Base-by-base conservation (phyloP, 2,113 vertebrate species). In the Lagopus muta region DNA sequence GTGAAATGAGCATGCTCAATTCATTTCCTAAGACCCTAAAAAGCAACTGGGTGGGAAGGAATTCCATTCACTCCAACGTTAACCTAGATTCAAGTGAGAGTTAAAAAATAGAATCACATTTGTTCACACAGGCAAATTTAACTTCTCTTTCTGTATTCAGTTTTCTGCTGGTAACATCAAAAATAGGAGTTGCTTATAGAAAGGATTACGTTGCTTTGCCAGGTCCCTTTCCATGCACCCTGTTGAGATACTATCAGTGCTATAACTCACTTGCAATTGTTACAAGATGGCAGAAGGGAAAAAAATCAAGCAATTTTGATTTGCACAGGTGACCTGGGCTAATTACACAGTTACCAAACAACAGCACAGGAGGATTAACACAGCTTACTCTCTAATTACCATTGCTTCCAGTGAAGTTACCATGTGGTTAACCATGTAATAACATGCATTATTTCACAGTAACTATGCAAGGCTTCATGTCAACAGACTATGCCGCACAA, bases 371-470 rank as follows among this genome's bases (percentile, higher is more conserved):
- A 94, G 47, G 80, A 92, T 94, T 91, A 92, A 93, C 61, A 60
- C 89, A 95, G 89, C 54, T 92, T 84, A 85, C 69, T 93, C 86
- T 94, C 58, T 94, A 96, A 97, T 96, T 95, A 93, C 67, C 58
- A 61, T 21, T 85, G 84, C 82, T 96, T 95, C 88, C 82, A 90
- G 60, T 78, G 94, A 92, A 94, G 91, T 94, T 94, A 90, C 79
- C 91, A 90, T 97, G 96, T 95, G 95, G 95, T 93, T 97, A 93
- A 79, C 90, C 83, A 89, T 95, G 92, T 85, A 96, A 97, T 91
- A 97, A 96, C 70, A 88, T 14, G 40, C 80, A 92, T 95, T 97
- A 96, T 94, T 97, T 95, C 96, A 94, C 84, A 90, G 95, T 48
- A 96, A 92, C 92, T 93, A 75, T 43, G 71, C 72, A 93, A 93